These are phyloP conservation scores for Chaetodon trifascialis DNA, from an alignment of 2,113 vertebrate genomes.

Conservation along the genomic window DNA sequence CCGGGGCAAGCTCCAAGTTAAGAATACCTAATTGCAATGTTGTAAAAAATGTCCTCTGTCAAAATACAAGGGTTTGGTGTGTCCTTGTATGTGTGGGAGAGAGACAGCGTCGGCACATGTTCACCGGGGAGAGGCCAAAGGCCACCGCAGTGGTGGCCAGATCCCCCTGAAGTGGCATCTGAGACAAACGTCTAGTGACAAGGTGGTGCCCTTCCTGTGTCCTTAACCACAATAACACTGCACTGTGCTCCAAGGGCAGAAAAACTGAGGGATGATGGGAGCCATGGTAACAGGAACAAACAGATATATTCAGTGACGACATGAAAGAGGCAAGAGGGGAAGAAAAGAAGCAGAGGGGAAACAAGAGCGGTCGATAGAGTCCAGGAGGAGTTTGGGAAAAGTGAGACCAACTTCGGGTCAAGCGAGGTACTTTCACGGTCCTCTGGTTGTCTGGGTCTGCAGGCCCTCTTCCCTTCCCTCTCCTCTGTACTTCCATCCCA, in stretches of 20 bases:
- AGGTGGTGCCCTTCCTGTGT: constrained; percentile 71
- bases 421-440: constrained; percentile 16
- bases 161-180: constrained; percentile 67
- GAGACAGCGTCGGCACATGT: constrained; percentile 49
- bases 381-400: constrained; percentile 22
- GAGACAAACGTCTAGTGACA: constrained; percentile 78
- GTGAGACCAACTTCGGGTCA: constrained; percentile 30
- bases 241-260: constrained; percentile 34
- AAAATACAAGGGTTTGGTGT: constrained; percentile 36
- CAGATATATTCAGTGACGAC: constrained; percentile 23
- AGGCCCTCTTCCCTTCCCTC: neutral
- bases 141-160: constrained; percentile 48
- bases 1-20: constrained; percentile 38
- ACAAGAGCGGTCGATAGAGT: neutral
- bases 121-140: constrained; percentile 65
- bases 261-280: constrained; percentile 7
- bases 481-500: constrained; percentile 13
- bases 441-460: constrained; percentile 1
- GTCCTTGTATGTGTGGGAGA: constrained; percentile 21
- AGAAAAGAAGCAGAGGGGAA: neutral
- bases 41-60: constrained; percentile 19
- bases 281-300: constrained; percentile 19
- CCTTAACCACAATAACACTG: constrained; percentile 55
- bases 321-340: constrained; percentile 16
- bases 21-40: constrained; percentile 60